phyloP scores from a whole-genome alignment of 2,888 invertebrate species.

The Drosophila mimetica region DNA sequence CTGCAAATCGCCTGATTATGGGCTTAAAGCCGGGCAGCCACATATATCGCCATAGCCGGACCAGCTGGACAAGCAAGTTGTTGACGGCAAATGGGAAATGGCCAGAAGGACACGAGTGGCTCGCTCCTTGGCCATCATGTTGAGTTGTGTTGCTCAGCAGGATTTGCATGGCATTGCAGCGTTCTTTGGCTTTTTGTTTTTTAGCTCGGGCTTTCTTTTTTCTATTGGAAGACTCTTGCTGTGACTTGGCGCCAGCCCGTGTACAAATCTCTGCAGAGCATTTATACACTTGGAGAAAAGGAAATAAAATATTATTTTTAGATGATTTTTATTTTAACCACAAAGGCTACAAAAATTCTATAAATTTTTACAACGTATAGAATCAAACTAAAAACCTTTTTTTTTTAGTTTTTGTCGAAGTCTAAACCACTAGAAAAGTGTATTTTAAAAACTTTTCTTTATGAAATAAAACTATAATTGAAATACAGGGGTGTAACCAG shows the following conservation, averaged over 20 bases:
- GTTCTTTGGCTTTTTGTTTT: conserved; percentile 44
- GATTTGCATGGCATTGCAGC: conserved; percentile 73
- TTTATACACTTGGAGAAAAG: conserved; percentile 2
- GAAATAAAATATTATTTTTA: neutral
- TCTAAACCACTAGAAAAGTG: too few relatives aligned
- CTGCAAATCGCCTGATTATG: conserved; percentile 77
- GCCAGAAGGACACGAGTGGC: conserved; percentile 46
- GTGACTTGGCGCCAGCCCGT: conserved; percentile 60
- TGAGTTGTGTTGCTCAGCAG: conserved; percentile 60
- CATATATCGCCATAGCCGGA: conserved; percentile 38
- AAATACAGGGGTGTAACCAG: too few relatives aligned
- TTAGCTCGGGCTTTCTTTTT: conserved; percentile 30
- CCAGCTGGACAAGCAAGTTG: conserved; percentile 46
- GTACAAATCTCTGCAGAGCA: conserved; percentile 21
- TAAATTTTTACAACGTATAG: too few relatives aligned
- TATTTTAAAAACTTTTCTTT: too few relatives aligned
- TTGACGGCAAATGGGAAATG: conserved; percentile 35
- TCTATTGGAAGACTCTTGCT: conserved; percentile 54
- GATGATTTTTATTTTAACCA: too few relatives aligned
- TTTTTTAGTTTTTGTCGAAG: too few relatives aligned
- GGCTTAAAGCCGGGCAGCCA: conserved; percentile 53
- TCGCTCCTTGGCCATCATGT: conserved; percentile 56
- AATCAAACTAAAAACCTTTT: too few relatives aligned
- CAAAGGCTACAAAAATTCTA: too few relatives aligned
- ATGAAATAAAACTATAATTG: too few relatives aligned